Conservation (phyloP, 1,140 invertebrate genomes). For the Centruroides vittatus region DNA sequence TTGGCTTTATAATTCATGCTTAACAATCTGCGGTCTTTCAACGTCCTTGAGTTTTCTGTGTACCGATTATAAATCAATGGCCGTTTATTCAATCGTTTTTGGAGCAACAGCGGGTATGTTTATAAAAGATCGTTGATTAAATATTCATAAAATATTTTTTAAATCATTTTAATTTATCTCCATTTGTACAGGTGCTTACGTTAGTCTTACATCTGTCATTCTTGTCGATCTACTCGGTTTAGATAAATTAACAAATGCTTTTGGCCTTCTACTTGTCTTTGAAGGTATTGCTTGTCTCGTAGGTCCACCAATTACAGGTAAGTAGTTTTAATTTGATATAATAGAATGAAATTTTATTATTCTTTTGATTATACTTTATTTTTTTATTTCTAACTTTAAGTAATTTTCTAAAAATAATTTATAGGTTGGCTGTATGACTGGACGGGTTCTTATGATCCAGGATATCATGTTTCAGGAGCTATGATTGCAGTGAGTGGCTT, state of each 20-base stretch:
- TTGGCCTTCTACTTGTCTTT: conserved; percentile 32
- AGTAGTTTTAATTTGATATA: conserved; percentile 44
- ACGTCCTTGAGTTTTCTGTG: conserved; percentile 62
- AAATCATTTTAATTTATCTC: neutral
- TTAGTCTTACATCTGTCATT: conserved; percentile 32
- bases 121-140: too few relatives aligned
- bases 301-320: conserved; percentile 31
- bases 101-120: conserved; percentile 57
- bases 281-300: conserved; percentile 31
- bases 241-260: conserved; percentile 33
- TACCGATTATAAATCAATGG: conserved; percentile 47
- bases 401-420: too few relatives aligned
- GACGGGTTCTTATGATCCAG: conserved; percentile 59
- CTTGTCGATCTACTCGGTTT: conserved; percentile 24
- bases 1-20: conserved; percentile 69
- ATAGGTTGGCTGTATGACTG: conserved; percentile 65
- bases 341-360: too few relatives aligned
- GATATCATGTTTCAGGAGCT: conserved; percentile 63
- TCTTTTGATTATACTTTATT: too few relatives aligned
- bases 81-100: conserved; percentile 62
- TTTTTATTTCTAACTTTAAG: too few relatives aligned
- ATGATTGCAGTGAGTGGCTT: conserved; percentile 73
- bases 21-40: conserved; percentile 51
- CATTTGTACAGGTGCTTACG: conserved; percentile 29
- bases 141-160: neutral